phyloP scores from a whole-genome alignment of 2,888 invertebrate species.

The Pseudococcus jackbeardsleyi region DNA sequence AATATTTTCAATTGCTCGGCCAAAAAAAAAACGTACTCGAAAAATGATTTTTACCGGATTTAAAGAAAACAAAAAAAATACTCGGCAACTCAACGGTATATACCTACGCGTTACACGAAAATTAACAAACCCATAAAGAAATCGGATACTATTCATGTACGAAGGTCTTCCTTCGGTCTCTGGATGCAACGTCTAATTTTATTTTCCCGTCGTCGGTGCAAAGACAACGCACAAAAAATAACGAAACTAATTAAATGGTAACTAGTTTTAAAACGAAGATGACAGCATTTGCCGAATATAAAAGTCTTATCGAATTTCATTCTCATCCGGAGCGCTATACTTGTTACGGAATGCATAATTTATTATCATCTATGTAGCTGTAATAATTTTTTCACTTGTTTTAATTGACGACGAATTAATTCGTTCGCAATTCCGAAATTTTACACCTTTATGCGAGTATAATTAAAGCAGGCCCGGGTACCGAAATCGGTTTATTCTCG shows the following conservation, averaged over 20 bases:
- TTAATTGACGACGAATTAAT: constrained; percentile 46
- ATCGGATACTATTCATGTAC: constrained; percentile 33
- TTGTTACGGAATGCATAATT: constrained; percentile 41
- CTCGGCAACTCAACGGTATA: not conserved
- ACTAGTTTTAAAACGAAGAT: constrained; percentile 46
- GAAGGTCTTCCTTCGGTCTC: constrained; percentile 30
- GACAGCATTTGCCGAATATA: constrained; percentile 53
- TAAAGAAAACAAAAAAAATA: not conserved
- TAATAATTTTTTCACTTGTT: constrained; percentile 53
- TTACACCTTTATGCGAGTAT: constrained; percentile 39
- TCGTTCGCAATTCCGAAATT: constrained; percentile 40
- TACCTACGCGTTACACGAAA: constrained; percentile 22
- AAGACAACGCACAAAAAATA: not conserved
- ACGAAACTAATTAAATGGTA: constrained; percentile 50
- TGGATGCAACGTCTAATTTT: constrained; percentile 26
- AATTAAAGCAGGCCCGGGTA: not conserved
- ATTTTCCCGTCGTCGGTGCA: constrained; percentile 33
- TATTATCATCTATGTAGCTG: constrained; percentile 8
- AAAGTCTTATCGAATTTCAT: constrained; percentile 52
- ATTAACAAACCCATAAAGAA: constrained; percentile 42
- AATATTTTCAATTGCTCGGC: not conserved
- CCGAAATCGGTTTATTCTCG: constrained; percentile 12
- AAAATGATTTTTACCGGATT: not conserved
- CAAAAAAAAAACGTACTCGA: not conserved
- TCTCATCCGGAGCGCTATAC: constrained; percentile 28